phyloP scores from a whole-genome alignment of 1,140 invertebrate species.

The Hydropsyche tenuis region DNA sequence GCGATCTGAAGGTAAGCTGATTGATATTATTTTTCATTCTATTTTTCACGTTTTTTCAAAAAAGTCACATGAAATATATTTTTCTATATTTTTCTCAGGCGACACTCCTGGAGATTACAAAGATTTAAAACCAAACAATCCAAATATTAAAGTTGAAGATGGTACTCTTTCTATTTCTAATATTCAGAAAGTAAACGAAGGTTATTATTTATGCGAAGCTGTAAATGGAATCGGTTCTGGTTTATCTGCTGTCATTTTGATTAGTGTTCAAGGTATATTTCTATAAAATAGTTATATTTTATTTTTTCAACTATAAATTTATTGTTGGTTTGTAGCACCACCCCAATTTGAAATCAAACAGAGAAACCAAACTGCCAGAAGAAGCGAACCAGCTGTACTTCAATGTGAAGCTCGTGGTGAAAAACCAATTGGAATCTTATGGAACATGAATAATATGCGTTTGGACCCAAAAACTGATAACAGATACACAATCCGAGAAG shows the following conservation, averaged over 20 bases:
- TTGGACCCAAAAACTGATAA: slow-evolving; percentile 86
- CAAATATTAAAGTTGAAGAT: slow-evolving; percentile 88
- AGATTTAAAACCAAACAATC: slow-evolving; percentile 87
- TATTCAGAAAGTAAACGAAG: slow-evolving; percentile 91
- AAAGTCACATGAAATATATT: not conserved
- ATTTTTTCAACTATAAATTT: slow-evolving; percentile 11
- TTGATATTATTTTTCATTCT: slow-evolving; percentile 25
- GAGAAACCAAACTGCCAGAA: slow-evolving; percentile 85
- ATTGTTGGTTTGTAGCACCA: slow-evolving; percentile 71
- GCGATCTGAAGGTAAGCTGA: slow-evolving; percentile 84
- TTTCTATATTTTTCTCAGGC: slow-evolving; percentile 62
- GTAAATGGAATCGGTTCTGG: slow-evolving; percentile 95
- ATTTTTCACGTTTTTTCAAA: not conserved
- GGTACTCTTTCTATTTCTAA: slow-evolving; percentile 87
- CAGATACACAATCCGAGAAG: slow-evolving; percentile 90
- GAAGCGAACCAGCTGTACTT: slow-evolving; percentile 88
- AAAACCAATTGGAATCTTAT: slow-evolving; percentile 93
- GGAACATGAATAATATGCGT: slow-evolving; percentile 94
- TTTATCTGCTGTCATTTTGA: slow-evolving; percentile 89
- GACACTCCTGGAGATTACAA: slow-evolving; percentile 91
- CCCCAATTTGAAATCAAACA: slow-evolving; percentile 94
- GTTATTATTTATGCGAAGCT: slow-evolving; percentile 94
- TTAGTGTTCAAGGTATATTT: slow-evolving; percentile 86
- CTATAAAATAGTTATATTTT: not conserved
- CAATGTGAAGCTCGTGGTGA: slow-evolving; percentile 97